Base-by-base conservation (phyloP, 2,888 invertebrate species). In the Tipula vernalis region DNA sequence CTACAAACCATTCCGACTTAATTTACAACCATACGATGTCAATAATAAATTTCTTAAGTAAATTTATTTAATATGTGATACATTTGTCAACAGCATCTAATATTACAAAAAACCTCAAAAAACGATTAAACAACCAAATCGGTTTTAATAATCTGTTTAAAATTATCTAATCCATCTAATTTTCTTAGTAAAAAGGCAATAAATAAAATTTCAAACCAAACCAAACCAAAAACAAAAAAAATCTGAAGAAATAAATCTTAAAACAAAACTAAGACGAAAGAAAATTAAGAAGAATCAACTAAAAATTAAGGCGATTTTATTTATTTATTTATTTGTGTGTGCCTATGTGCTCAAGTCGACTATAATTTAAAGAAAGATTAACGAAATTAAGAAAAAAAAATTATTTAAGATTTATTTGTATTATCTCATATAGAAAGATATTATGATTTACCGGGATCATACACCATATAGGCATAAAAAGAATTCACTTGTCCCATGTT, bases 101-200 rank as follows among this genome's bases (percentile, higher is more conserved):
- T 71, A 71, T 71, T 71, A 71, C 71, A 71, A 6, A 71, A 13
- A 71, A 71, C 12, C 10, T 28, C 71, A 12, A 18, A 71, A 71
- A 10, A 28, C 28, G 0, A 28, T 28, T 28, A 28, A 28, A 18
- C 18, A 51, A 51, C 51, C 18, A 71, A 18, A 18, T 28, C 28
- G 8, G 28, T 28, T 28, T 18, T 71, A 71, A 71, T 71, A 71
- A 71, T 71, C 71, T 71, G 71, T 71, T 71, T 71, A 71, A 71
- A 71, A 71, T 71, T 71, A 71, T 71, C 71, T 71, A 71, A 71
- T 71, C 71, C 71, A 71, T 71, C 71, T 71, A 71, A 71, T 71
- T 71, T 71, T 71, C 71, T 71, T 18, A 71, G 71, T 71, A 71
- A 71, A 28, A 71, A 18, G 71, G 71, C 71, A 71, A 28, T 71